Base-by-base conservation (phyloP, 1,140 invertebrate genomes). In the Drosophila mojavensis region DNA sequence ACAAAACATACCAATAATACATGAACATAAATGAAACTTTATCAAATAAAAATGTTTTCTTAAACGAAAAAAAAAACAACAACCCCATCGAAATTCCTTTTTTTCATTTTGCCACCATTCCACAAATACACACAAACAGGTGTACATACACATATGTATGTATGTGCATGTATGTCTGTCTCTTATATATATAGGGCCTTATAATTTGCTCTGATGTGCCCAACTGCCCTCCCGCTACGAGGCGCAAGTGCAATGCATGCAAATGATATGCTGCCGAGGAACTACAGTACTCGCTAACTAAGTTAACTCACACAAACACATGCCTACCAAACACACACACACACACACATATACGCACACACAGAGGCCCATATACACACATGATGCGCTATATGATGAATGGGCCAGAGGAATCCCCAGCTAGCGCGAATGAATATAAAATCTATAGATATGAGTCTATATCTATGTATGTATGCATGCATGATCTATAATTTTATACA, bases 21-120 rank as follows among this genome's bases (percentile, higher is more conserved):
- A 86, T 74, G 72, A 84, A 84, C 81, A 80, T 79, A 75, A 85
- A 85, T 76, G 77, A 81, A 85, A 85, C 81, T 85, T 85, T 85
- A 86, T 85, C 78, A 86, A 86, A 86, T 86, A 85, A 86, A 85
- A 86, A 82, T 88, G 69, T 77, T 86, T 88, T 79, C 69, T 77
- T 88, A 77, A 88, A 82, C 69, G 20, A 77, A 70, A 77, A 67
- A 79, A 86, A 28, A 28, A 74, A 45, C 41, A 72, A 76, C 65
- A 72, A 45, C 56, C 75, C 79, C 75, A 81, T 72, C 81, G 80
- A 83, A 61, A 65, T 78, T 71, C 79, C 79, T 77, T 82, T 79
- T 77, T 82, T 82, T 51, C 43, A 54, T 73, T 59, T 63, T 47
- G 45, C 63, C 67, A 4, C 51, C 58, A 43, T 36, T 36, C 58